Conservation (phyloP, 1,140 invertebrate genomes). For the Lepidotrigona ventralis region DNA sequence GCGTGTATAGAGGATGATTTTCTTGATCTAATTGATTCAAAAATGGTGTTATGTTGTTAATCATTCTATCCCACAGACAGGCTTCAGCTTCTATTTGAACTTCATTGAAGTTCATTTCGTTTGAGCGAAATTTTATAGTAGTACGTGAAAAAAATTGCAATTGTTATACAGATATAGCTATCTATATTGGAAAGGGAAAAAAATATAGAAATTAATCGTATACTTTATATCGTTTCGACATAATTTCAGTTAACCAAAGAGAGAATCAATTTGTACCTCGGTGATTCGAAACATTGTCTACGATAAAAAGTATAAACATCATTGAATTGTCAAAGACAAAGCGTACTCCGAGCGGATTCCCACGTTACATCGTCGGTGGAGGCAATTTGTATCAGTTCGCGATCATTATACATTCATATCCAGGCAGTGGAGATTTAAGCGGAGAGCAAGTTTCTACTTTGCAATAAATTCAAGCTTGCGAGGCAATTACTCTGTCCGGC, state of each 20-base stretch:
- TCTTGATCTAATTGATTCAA: not conserved
- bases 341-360: not conserved
- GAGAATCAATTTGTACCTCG: too few relatives aligned
- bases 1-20: not conserved
- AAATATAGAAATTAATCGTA: too few relatives aligned
- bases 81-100: too few relatives aligned
- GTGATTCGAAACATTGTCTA: too few relatives aligned
- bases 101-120: too few relatives aligned
- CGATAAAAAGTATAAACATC: not conserved
- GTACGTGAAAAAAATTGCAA: too few relatives aligned
- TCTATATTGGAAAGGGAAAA: too few relatives aligned
- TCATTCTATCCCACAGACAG: too few relatives aligned
- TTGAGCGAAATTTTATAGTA: not conserved
- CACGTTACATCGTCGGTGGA: conserved; percentile 19
- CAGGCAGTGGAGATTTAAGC: conserved; percentile 9
- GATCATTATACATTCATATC: conserved; percentile 53
- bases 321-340: not conserved
- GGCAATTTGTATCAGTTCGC: conserved; percentile 29
- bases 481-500: conserved; percentile 72
- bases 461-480: conserved; percentile 72
- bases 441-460: conserved; percentile 62
- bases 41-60: too few relatives aligned
- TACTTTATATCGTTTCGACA: too few relatives aligned
- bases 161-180: too few relatives aligned
- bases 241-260: too few relatives aligned